Evolutionary conservation across 2,113 vertebrate genomes (phyloP).

Genomic region (Tupaia chinensis): DNA sequence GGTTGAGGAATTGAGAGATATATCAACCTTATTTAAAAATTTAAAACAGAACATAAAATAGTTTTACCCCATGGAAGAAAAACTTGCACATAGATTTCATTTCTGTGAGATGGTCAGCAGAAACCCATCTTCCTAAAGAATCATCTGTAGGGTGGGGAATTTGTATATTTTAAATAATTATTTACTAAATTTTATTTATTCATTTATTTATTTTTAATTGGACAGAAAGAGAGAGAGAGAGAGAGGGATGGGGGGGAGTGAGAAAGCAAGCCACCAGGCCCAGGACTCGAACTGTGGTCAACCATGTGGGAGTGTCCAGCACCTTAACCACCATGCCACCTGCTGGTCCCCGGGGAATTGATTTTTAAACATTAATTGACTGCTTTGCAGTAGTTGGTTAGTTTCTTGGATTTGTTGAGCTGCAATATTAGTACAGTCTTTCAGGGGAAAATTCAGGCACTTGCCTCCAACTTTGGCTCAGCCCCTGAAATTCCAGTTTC

Average conservation of each 20-base stretch:
- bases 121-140: background rate
- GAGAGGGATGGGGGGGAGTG: too few relatives aligned
- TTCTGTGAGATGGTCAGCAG: background rate
- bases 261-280: too few relatives aligned
- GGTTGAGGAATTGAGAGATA: background rate
- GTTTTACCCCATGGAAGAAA: background rate
- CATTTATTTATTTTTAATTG: too few relatives aligned
- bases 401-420: background rate
- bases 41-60: background rate
- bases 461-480: background rate
- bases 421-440: background rate
- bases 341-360: background rate
- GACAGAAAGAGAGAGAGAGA: too few relatives aligned
- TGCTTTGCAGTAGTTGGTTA: background rate
- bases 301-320: too few relatives aligned
- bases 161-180: too few relatives aligned
- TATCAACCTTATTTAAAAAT: conserved; percentile 16
- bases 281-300: too few relatives aligned
- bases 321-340: too few relatives aligned
- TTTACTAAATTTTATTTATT: too few relatives aligned
- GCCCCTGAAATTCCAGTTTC: background rate
- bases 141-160: background rate
- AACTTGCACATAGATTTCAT: background rate
- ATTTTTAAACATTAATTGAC: background rate
- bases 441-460: background rate